Evolutionary conservation across 2,113 vertebrate species (phyloP).

Genomic region (Tapirus terrestris): DNA sequence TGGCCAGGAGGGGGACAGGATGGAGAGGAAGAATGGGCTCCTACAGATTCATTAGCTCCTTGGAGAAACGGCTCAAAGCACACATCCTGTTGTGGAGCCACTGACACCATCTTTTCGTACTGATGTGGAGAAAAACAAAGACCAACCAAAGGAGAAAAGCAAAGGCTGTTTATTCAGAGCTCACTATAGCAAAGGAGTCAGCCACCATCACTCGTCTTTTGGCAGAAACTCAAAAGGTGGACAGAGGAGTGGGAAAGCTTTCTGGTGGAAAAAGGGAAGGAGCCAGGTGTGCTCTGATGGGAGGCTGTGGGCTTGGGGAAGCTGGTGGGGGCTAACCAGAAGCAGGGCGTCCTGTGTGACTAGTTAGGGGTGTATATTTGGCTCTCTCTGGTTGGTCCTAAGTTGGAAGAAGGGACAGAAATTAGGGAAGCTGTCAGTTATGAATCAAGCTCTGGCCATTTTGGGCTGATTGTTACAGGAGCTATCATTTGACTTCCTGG

Average conservation of each 20-base stretch:
- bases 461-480: background rate
- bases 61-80: background rate
- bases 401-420: background rate
- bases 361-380: background rate
- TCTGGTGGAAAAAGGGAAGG: background rate
- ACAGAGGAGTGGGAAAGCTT: background rate
- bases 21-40: background rate
- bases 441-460: background rate
- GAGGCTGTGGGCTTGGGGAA: background rate
- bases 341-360: background rate
- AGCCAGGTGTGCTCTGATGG: too few species aligned
- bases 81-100: too few species aligned
- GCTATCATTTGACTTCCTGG: background rate
- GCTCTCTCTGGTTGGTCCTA: background rate
- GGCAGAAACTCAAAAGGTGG: background rate
- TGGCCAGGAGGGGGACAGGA: background rate
- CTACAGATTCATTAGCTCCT: too few species aligned
- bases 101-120: background rate
- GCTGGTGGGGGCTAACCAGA: background rate
- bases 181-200: background rate
- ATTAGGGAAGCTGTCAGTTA: background rate
- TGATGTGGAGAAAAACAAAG: background rate
- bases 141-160: background rate
- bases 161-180: background rate
- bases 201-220: background rate